These are phyloP conservation scores for Lasiurus borealis DNA, from an alignment of 2,113 vertebrate species.

Conservation along the genomic window DNA sequence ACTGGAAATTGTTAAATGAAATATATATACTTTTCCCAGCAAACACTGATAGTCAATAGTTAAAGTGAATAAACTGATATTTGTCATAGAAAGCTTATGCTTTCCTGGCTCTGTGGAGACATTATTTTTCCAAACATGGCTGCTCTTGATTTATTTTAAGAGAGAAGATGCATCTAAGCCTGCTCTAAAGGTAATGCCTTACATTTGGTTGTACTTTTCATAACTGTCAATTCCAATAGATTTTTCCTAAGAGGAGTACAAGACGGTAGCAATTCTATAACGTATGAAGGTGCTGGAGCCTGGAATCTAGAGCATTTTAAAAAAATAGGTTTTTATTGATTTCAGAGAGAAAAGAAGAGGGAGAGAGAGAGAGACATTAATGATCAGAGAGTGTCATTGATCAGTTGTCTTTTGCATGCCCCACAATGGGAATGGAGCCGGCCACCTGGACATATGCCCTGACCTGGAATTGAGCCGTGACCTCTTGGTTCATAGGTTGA, in stretches of 20 bases:
- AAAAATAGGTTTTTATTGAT: no score
- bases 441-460: no score
- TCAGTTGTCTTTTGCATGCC: no score
- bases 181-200: not conserved
- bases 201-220: slow-evolving; percentile 39
- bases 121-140: not conserved
- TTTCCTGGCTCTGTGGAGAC: not conserved
- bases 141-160: not conserved
- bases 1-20: not conserved
- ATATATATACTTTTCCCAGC: not conserved
- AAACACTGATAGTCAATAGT: no score
- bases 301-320: not conserved
- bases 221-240: slow-evolving; percentile 30
- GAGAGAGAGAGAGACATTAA: no score
- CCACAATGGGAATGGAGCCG: no score
- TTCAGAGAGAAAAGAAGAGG: no score
- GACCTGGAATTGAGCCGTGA: no score
- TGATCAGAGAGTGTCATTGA: no score
- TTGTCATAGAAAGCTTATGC: not conserved
- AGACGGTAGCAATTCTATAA: slow-evolving; percentile 38
- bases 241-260: slow-evolving; percentile 20
- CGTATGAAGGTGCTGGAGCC: slow-evolving; percentile 20
- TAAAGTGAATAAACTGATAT: not conserved
- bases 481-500: no score
- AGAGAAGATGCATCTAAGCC: not conserved